These are phyloP conservation scores for Enteromius afrohamiltoni DNA, from an alignment of 2,797 vertebrate species.

Conservation along the genomic window DNA sequence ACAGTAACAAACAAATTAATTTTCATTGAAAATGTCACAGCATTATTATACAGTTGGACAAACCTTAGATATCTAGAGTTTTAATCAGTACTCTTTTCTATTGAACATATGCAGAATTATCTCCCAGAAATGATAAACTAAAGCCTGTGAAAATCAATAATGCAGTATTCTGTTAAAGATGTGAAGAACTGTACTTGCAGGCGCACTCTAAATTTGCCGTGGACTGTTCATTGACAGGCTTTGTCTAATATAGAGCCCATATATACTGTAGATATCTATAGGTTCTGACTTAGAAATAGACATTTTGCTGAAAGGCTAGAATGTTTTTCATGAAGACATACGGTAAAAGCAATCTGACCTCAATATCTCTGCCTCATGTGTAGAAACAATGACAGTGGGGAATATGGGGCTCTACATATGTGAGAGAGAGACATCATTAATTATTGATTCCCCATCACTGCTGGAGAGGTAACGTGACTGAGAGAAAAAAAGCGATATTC, in stretches of 20 bases:
- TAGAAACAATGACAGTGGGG: conserved; percentile 43
- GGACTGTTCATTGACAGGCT: neutral
- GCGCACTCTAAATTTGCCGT: neutral
- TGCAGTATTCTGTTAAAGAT: conserved; percentile 13
- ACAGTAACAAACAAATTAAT: neutral
- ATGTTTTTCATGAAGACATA: conserved; percentile 6
- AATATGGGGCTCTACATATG: conserved; percentile 52
- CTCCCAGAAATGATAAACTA: neutral
- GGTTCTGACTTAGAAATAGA: neutral
- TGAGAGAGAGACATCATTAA: conserved; percentile 62
- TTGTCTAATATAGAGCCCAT: neutral
- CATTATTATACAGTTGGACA: neutral
- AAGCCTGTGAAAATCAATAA: neutral
- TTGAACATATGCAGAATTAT: neutral
- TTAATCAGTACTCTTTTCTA: neutral
- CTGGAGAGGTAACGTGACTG: conserved; percentile 57
- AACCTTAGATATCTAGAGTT: neutral
- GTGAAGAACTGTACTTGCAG: neutral
- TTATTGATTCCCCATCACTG: conserved; percentile 64
- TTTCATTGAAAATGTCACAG: neutral
- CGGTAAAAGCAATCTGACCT: conserved; percentile 35
- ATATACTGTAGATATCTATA: neutral
- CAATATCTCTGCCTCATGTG: conserved; percentile 43
- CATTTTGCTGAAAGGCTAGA: neutral
- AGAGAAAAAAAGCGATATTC: conserved; percentile 52